Conservation (phyloP, 2,888 invertebrate species). For the Tetrapedia diversipes region DNA sequence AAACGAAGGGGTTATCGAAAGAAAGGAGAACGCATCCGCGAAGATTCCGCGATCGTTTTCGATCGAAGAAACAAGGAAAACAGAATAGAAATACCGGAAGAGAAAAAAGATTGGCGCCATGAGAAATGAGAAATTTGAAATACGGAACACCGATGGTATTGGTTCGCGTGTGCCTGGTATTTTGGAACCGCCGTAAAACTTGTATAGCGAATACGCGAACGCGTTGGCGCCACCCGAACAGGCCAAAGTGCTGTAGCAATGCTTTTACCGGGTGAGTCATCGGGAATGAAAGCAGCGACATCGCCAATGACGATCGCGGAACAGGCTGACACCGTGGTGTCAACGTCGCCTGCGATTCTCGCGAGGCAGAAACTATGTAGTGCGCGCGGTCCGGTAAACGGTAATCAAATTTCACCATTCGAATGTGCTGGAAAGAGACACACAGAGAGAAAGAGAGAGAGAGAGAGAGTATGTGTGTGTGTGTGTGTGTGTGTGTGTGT, state of each 20-base stretch:
- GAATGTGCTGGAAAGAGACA: no score
- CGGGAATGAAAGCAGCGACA: conserved; percentile 37
- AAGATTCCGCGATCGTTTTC: no score
- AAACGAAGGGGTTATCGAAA: no score
- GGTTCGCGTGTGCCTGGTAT: conserved; percentile 1
- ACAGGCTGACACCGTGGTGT: no score
- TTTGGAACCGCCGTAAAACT: neutral
- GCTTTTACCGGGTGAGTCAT: conserved; percentile 67
- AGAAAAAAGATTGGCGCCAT: neutral
- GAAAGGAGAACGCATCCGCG: no score
- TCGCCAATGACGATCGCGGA: neutral
- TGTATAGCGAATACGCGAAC: neutral
- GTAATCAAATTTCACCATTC: no score
- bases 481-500: no score
- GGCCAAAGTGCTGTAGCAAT: conserved; percentile 33
- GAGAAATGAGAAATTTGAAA: neutral
- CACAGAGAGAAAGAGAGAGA: no score
- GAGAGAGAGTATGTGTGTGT: no score
- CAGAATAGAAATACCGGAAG: no score
- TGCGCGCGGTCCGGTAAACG: no score
- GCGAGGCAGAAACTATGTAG: neutral
- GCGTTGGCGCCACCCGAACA: conserved; percentile 35
- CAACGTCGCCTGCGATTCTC: neutral
- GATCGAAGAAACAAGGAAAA: no score
- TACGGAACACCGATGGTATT: neutral